Conservation (phyloP, 2,888 invertebrate species). For the Carcina quercana region DNA sequence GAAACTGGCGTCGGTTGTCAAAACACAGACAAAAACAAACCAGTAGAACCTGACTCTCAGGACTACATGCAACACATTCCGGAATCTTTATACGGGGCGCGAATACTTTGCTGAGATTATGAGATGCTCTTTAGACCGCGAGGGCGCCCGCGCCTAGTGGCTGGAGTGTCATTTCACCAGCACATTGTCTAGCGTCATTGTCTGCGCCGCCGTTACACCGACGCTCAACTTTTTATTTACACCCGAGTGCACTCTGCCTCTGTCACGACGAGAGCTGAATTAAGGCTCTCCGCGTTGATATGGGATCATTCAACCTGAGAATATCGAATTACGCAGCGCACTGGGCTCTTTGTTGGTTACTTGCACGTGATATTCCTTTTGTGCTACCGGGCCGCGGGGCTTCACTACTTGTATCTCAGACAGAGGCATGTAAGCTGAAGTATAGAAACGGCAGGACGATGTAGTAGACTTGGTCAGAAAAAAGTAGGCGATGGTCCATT, state of each 20-base stretch:
- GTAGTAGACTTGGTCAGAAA: no score
- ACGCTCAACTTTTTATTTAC: constrained; percentile 72
- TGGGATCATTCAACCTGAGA: constrained; percentile 71
- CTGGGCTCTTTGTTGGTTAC: constrained; percentile 65
- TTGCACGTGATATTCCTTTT: constrained; percentile 68
- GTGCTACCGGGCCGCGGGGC: constrained; percentile 26
- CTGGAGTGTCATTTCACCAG: constrained; percentile 59
- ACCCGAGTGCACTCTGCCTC: constrained; percentile 68
- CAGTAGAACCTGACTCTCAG: no score
- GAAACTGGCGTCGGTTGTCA: no score
- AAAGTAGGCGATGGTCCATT: neutral
- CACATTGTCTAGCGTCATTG: constrained; percentile 69
- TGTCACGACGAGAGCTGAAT: constrained; percentile 65
- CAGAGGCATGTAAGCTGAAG: no score
- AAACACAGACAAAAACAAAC: no score
- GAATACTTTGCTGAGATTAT: constrained; percentile 9
- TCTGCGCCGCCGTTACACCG: constrained; percentile 60
- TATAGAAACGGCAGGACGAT: no score
- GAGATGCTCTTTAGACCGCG: constrained; percentile 32
- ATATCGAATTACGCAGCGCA: constrained; percentile 68
- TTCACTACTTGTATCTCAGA: constrained; percentile 11
- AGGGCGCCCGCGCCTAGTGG: constrained; percentile 49
- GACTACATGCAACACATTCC: no score
- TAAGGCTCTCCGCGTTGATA: constrained; percentile 68
- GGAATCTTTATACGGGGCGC: no score